These are phyloP conservation scores for Aviceda subcristata DNA, from an alignment of 2,113 vertebrate genomes.

Conservation along the genomic window DNA sequence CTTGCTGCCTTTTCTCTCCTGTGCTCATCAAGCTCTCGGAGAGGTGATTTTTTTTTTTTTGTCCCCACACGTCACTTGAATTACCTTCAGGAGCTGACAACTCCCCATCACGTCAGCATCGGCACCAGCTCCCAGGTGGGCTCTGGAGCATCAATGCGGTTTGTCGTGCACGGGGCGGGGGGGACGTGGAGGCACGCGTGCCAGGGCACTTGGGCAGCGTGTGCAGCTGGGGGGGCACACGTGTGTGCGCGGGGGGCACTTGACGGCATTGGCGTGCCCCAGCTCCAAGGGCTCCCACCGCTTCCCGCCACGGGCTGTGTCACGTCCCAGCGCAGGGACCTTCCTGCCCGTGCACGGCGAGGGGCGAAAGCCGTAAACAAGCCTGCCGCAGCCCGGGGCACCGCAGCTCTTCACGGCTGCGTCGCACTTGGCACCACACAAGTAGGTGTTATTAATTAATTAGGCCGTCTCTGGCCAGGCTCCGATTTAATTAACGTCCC, in stretches of 20 bases:
- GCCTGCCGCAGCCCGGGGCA: background rate
- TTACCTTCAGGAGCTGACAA: constrained; percentile 7
- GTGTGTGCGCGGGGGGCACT: background rate
- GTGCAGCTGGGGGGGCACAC: background rate
- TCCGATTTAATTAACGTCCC: constrained; percentile 43
- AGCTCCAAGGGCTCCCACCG: background rate
- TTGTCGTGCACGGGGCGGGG: background rate
- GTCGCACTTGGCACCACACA: background rate
- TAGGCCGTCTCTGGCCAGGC: constrained; percentile 41
- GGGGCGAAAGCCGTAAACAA: constrained; percentile 5
- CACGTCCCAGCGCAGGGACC: background rate
- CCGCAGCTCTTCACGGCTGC: background rate
- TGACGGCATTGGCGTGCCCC: fast-evolving
- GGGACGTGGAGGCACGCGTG: background rate
- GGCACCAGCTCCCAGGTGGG: constrained; percentile 49
- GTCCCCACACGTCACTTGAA: background rate
- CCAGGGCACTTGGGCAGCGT: background rate
- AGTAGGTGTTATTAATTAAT: constrained; percentile 66
- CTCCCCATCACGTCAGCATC: background rate
- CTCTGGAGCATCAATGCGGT: background rate
- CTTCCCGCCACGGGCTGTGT: fast-evolving
- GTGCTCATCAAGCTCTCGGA: background rate
- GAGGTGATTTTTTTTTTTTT: background rate
- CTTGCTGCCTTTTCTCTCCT: background rate
- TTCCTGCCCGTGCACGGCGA: fast-evolving